phyloP scores from a whole-genome alignment of 2,797 vertebrate species.

The Enteromius argenteus region DNA sequence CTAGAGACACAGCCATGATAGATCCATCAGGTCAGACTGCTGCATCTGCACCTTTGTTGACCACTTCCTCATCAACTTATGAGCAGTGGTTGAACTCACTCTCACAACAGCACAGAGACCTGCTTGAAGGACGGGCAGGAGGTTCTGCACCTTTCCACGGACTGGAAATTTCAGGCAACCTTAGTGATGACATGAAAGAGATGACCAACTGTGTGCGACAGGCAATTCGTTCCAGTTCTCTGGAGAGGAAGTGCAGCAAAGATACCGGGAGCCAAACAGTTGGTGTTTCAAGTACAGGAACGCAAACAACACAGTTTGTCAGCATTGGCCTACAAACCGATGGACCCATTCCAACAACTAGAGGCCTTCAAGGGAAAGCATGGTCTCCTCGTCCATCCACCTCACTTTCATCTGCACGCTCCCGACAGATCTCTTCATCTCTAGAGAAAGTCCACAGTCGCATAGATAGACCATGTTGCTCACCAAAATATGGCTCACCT shows the following conservation, averaged over 20 bases:
- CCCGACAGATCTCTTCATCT: constrained; percentile 95
- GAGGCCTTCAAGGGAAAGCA: constrained; percentile 84
- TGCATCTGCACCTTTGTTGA: constrained; percentile 61
- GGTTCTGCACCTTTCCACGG: constrained; percentile 77
- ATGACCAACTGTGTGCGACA: constrained; percentile 98
- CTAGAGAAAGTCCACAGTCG: constrained; percentile 96
- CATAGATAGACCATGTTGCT: constrained; percentile 94
- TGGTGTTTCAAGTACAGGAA: constrained; percentile 81
- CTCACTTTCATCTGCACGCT: constrained; percentile 87
- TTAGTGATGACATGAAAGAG: constrained; percentile 99
- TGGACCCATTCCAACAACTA: constrained; percentile 68
- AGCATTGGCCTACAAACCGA: constrained; percentile 95
- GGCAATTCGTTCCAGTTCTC: constrained; percentile 93
- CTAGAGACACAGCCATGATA: constrained; percentile 77
- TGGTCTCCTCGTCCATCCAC: constrained; percentile 91
- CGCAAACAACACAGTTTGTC: constrained; percentile 88
- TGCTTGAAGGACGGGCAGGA: constrained; percentile 81
- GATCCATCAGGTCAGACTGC: constrained; percentile 68
- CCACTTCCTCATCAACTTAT: constrained; percentile 81
- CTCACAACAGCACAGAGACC: constrained; percentile 89
- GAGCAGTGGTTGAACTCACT: constrained; percentile 94
- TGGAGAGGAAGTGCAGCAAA: constrained; percentile 93
- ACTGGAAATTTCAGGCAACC: constrained; percentile 94
- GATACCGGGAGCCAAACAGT: constrained; percentile 87
- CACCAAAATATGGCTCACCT: constrained; percentile 95